A percentile compares a stretch with the other conserved stretches of the same genome.
Conservation (phyloP, 2,888 invertebrate genomes). For the Drosophila mayaguana region DNA sequence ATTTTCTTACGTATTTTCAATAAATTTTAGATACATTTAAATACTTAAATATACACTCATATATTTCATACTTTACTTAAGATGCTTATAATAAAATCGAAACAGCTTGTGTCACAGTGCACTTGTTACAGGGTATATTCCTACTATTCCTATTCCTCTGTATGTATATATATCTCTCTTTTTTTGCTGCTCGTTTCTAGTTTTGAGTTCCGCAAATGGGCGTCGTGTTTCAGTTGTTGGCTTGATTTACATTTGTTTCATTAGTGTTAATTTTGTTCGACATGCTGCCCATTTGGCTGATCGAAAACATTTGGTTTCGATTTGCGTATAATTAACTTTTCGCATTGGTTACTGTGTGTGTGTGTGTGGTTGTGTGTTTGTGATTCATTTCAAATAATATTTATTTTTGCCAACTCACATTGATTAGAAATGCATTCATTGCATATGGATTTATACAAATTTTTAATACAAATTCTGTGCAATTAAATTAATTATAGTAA, state of each 20-base stretch:
- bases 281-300: constrained; percentile 63
- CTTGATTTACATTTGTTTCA: constrained; percentile 59
- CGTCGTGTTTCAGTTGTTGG: constrained; percentile 53
- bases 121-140: constrained; percentile 1
- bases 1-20: too few relatives aligned
- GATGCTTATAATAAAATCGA: neutral
- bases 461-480: neutral
- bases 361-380: neutral
- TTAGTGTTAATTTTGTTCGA: constrained; percentile 55
- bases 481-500: constrained; percentile 16
- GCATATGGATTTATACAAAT: neutral
- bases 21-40: too few relatives aligned
- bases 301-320: constrained; percentile 80
- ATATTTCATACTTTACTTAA: neutral
- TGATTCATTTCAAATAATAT: constrained; percentile 1
- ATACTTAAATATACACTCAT: too few relatives aligned
- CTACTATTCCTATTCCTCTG: accelerated
- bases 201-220: constrained; percentile 34
- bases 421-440: constrained; percentile 14
- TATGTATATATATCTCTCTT: neutral
- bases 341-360: neutral
- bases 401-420: neutral
- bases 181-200: constrained; percentile 2
- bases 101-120: accelerated
- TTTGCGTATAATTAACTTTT: constrained; percentile 79